Base-by-base conservation (phyloP, 1,140 invertebrate genomes). In the Agraylea sexmaculata region DNA sequence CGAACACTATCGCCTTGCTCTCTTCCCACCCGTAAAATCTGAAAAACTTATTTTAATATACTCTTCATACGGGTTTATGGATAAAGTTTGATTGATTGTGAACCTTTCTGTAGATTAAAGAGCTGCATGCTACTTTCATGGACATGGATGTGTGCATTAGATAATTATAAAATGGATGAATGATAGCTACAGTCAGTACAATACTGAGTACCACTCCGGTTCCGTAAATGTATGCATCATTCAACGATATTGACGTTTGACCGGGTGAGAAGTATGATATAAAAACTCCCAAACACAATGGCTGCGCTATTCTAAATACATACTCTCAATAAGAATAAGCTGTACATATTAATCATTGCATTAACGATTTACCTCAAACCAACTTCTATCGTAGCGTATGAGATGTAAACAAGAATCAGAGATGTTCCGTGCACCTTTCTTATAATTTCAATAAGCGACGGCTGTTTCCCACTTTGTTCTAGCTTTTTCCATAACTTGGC, bases 71-170 rank as follows among this genome's bases (percentile, higher is more conserved):
- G 15, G 7, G 8, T 18, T 7, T 17, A 37, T n/a, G 30, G 33
- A 21, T 29, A 12, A 10, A 12, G 17, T 37, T 40, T 12, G 10
- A 3, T n/a, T 40, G 6, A 31, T 7, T 20, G 31, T 19, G 4
- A n/a, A 81, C 78, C 74, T 91, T 86, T 57, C 80, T 75, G 54
- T 89, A 92, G 36, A 91, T 77, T 0, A 91, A 57, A 0, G 83
- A 80, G 37, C 82, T 87, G 44, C 79, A 78, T 0, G 77, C 82
- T 1, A 90, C 66, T 6, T 87, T 64, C 43, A 87, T 69, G 56
- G 84, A 80, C 69, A 81, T 79, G 16, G 77, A 77, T 51, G 78
- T 68, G 53, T 80, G 70, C 18, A 81, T 55, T 8, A 87, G 73
- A 29, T 69, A 76, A 53, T 86, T 75, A 58, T 87, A 77, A 58